phyloP scores from a whole-genome alignment of 2,888 invertebrate genomes.

The Eucriotettix oculatus region DNA sequence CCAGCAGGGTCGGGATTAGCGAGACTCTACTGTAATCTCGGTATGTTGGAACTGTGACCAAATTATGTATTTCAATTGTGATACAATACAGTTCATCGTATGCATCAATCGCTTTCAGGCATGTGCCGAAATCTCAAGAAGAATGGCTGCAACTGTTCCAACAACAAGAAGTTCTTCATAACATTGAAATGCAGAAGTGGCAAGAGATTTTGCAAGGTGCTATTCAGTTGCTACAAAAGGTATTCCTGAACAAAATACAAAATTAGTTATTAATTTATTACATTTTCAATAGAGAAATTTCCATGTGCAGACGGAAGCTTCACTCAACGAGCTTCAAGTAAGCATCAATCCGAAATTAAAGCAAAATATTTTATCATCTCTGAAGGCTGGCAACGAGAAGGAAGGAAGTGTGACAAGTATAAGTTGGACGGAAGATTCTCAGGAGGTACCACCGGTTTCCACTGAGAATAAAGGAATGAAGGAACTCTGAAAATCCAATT shows the following conservation, averaged over 20 bases:
- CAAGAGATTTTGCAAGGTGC: constrained; percentile 55
- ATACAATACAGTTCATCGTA: no score
- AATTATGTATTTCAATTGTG: no score
- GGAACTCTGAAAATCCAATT: no score
- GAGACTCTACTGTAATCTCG: no score
- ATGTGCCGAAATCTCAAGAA: constrained; percentile 55
- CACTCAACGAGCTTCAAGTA: constrained; percentile 53
- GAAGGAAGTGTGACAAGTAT: no score
- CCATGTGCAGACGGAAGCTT: constrained; percentile 51
- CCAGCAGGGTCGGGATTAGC: no score
- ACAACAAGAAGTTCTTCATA: constrained; percentile 64
- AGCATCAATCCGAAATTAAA: constrained; percentile 37
- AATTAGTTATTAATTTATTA: constrained; percentile 15
- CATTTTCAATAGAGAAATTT: constrained; percentile 15
- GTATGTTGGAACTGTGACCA: no score
- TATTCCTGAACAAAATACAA: constrained; percentile 19
- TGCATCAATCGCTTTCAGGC: constrained; percentile 26
- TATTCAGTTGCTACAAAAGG: constrained; percentile 55
- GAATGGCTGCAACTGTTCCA: constrained; percentile 68
- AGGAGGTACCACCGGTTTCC: no score
- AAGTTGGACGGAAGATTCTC: no score
- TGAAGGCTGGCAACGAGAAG: constrained; percentile 17
- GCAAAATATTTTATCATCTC: constrained; percentile 33
- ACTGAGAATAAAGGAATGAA: no score
- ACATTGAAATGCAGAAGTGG: constrained; percentile 70